Base-by-base conservation (phyloP, 1,140 invertebrate genomes). In the Neodiprion lecontei region DNA sequence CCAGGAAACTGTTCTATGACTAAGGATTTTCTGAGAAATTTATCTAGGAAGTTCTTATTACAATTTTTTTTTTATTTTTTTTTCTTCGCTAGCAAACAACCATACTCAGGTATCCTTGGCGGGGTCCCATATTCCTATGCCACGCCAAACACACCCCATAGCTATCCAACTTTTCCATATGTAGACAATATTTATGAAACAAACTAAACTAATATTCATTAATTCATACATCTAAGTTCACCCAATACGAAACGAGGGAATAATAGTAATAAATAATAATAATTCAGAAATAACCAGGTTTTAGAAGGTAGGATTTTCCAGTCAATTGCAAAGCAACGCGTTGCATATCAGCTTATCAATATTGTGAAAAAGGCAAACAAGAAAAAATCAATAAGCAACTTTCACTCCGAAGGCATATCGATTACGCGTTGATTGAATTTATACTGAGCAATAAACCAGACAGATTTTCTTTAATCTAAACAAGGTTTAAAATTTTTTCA, bases 161-260 rank as follows among this genome's bases (percentile, higher is more conserved):
- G 83, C 81, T 81, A 80, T 85, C 83, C 86, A 75, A 23, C 84
- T 79, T 86, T 86, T 86, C 84, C 86, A 87, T 87, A 86, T 81
- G 83, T 88, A 88, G 86, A 88, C 86, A 88, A 88, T 88, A 88
- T 88, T 88, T 88, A 88, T 87, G 81, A 87, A 80, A 87, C 82
- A 86, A 87, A 79, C 79, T 84, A 71, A 71, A 40, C 69, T 71
- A 84, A 85, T 84, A 84, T 78, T 83, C 75, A 70, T 81, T 79
- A 81, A 73, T 61, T 53, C 75, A 76, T 53, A 53, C 50, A 53
- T 1, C 50, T 53, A 53, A 53, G 50, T 53, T 53, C 50, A 53
- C 50, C 50, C 50, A 14, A 53, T 53, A 21, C 17, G 17, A 21
- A 53, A 53, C 50, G 50, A 21, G 17, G 17, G 17, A 21, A 21